Evolutionary conservation across 2,888 invertebrate species (phyloP).

Genomic region (Acronicta psi): DNA sequence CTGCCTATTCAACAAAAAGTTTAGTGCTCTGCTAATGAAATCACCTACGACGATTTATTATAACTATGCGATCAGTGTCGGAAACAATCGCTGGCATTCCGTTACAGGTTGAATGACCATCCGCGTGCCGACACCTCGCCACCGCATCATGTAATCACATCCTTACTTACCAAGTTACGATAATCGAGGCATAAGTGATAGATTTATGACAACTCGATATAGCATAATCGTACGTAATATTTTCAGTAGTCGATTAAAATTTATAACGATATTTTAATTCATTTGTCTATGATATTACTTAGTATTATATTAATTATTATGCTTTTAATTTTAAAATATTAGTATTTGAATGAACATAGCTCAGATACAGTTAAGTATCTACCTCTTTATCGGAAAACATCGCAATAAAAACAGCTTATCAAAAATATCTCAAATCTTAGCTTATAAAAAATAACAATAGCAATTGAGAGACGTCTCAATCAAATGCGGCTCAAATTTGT

Average conservation of each 20-base stretch:
- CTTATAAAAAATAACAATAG: conserved; percentile 43
- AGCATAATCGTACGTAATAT: not conserved
- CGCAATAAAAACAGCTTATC: conserved; percentile 17
- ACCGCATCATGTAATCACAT: conserved; percentile 52
- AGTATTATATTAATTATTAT: conserved; percentile 8
- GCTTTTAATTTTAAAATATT: conserved; percentile 46
- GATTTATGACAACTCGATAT: conserved; percentile 4
- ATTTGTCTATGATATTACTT: conserved; percentile 10
- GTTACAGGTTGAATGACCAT: conserved; percentile 70
- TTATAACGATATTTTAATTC: conserved; percentile 5
- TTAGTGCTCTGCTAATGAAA: conserved; percentile 34
- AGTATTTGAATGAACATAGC: too few relatives aligned
- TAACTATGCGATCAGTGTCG: conserved; percentile 40
- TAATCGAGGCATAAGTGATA: conserved; percentile 18
- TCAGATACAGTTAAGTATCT: too few relatives aligned
- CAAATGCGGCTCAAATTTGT: conserved; percentile 43
- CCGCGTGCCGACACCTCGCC: conserved; percentile 54
- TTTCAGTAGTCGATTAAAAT: conserved; percentile 3
- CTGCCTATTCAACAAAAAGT: conserved; percentile 1
- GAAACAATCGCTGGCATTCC: conserved; percentile 57
- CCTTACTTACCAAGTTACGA: conserved; percentile 35
- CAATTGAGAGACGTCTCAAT: conserved; percentile 39
- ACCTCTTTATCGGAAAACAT: conserved; percentile 5
- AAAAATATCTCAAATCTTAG: conserved; percentile 20
- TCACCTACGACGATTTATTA: conserved; percentile 58